Base-by-base conservation (phyloP, 2,797 vertebrate species). In the Schizopygopsis pylzovi region DNA sequence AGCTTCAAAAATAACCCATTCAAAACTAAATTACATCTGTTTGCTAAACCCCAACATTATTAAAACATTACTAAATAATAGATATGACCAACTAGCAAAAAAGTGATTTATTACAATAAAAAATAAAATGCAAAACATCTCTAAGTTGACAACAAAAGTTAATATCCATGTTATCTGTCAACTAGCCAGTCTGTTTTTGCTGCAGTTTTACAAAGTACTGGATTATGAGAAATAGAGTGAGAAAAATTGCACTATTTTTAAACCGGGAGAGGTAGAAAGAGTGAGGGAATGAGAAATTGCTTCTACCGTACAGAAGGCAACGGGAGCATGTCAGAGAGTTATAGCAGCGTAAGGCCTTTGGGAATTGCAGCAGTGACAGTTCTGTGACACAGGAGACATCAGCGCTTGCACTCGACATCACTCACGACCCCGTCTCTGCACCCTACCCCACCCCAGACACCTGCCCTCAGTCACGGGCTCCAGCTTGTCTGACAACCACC, bases 391-490 rank as follows among this genome's bases (percentile, higher is more conserved):
- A 1, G 86, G 84, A 90, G 89, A 92, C 15, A 86, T 79, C 71
- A 28, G 59, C 73, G 89, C 88, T 84, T 88, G 85, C 85, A 33
- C 75, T 81, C 89, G 88, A 90, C 89, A 93, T 94, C 93, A 91
- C 89, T 93, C 91, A 91, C 81, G 7, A 45, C 71, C 85, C 2
- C 6, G 52, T 79, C 79, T n/a, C 54, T 84, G 79, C 45, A 83
- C 85, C 84, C 71, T 18, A 52, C 41, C 28, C 82, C 72, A 63
- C 71, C 82, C 71, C 71, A 73, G 61, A 75, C 56, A 65, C 56
- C 33, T 83, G 47, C 45, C 61, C 54, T 79, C 52, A 76, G 75
- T 79, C 83, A 83, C 59, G 6, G 77, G 83, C 85, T 83, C 59
- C 73, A 71, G 71, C 78, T 49, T 49, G 82, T 86, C 85, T 81